Base-by-base conservation (phyloP, 2,113 vertebrate genomes). In the Colistium nudipinnis region DNA sequence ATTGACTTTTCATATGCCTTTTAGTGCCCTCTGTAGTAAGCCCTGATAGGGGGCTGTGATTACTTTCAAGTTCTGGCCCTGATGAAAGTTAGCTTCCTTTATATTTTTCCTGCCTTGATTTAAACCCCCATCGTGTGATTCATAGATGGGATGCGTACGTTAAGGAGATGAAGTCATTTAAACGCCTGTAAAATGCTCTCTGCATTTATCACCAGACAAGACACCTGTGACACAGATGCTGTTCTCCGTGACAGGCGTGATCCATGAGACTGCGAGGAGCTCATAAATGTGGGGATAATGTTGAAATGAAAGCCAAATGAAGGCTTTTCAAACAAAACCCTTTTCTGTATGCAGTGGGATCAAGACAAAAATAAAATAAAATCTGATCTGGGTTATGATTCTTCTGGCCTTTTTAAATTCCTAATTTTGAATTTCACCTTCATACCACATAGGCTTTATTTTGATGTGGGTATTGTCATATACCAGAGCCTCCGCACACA, bases 101-200 rank as follows among this genome's bases (percentile, higher is more conserved):
- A 9, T 66, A 60, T 81, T 67, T 24, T 51, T 17, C 28, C 31
- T 25, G 28, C 52, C 41, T 57, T 80, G 75, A 84, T 83, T 85
- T 76, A 85, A 77, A 60, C 31, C 1, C 0, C 35, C 4, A 2
- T 0, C 0, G 1, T 1, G 39, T 76, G 78, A 86, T 81, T 80
- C 82, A 76, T 78, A 22, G 70, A 49, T 12, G 72, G 0, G 43
- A 47, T 38, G 76, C 24, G 38, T 60, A 25, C 27, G 68, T 71
- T 70, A 81, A 82, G 72, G 71, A 82, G 84, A 87, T 81, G 81
- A 90, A 90, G 84, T 88, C 81, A 83, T 87, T 88, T 83, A 75
- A 84, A 86, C 48, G 74, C 82, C 38, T 80, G 64, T 76, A 72
- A 78, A 87, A 76, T 6, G 64, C 75, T 78, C 65, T 14, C 41